Evolutionary conservation across 2,797 vertebrate genomes (phyloP).

Genomic region (Gymnothorax reevesii): DNA sequence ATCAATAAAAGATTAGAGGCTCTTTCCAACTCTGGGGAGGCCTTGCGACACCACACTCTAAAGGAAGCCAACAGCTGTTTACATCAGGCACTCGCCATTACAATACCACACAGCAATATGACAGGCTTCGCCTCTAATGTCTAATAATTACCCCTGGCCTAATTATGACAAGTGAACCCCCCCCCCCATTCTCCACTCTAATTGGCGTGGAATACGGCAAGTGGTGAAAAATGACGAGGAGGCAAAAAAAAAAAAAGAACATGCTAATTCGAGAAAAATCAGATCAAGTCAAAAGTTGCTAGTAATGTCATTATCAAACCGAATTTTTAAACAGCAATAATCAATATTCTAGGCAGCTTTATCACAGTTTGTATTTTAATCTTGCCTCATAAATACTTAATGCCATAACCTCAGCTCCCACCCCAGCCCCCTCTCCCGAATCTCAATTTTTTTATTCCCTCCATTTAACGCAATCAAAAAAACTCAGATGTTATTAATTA

Average conservation of each 20-base stretch:
- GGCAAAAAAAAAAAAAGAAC: slow-evolving; percentile 36
- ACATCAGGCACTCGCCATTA: slow-evolving; percentile 47
- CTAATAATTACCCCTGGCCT: slow-evolving; percentile 81
- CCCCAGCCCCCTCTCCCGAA: slow-evolving; percentile 49
- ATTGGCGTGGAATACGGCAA: slow-evolving; percentile 64
- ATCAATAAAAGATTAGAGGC: slow-evolving; percentile 58
- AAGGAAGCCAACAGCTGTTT: slow-evolving; percentile 54
- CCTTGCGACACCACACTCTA: slow-evolving; percentile 43
- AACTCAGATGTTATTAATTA: slow-evolving; percentile 80
- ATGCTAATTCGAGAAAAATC: slow-evolving; percentile 45
- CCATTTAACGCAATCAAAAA: slow-evolving; percentile 79
- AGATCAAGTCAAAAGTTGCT: slow-evolving; percentile 43
- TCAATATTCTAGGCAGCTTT: slow-evolving; percentile 78
- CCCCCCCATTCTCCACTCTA: slow-evolving; percentile 72
- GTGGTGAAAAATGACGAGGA: slow-evolving; percentile 50
- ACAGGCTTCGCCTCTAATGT: slow-evolving; percentile 67
- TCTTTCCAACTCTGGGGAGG: slow-evolving; percentile 40
- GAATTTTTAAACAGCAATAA: slow-evolving; percentile 85
- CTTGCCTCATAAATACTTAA: slow-evolving; percentile 83
- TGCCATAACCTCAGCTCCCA: slow-evolving; percentile 59
- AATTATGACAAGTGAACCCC: slow-evolving; percentile 86
- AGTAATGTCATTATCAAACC: slow-evolving; percentile 52
- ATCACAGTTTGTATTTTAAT: slow-evolving; percentile 75
- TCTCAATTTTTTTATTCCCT: slow-evolving; percentile 65
- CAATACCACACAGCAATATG: slow-evolving; percentile 47